Percentiles rank a stretch among this genome's conserved stretches.
Evolutionary conservation across 2,888 invertebrate genomes (phyloP).

Genomic region (Patella caerulea): DNA sequence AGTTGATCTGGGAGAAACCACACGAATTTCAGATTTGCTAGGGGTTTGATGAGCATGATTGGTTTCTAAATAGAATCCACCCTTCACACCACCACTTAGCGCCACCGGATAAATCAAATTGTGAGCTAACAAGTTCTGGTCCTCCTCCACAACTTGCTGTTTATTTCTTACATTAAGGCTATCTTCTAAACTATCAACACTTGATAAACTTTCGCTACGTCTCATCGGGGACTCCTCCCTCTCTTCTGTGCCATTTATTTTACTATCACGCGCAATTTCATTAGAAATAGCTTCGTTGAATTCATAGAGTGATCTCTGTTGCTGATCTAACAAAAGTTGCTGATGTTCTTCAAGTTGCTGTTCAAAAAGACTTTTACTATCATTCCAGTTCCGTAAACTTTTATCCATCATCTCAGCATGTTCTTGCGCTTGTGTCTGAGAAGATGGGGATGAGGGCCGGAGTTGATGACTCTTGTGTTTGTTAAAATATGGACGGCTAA

Average conservation of each 20-base stretch:
- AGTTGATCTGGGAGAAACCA: too few relatives aligned
- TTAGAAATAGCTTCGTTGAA: slow-evolving; percentile 61
- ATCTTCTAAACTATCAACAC: slow-evolving; percentile 60
- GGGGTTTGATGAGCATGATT: neutral
- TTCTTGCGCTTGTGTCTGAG: slow-evolving; percentile 30
- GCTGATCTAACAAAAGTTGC: slow-evolving; percentile 57
- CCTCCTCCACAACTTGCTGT: neutral
- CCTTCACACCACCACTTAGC: neutral
- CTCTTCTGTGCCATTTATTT: slow-evolving; percentile 34
- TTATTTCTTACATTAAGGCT: slow-evolving; percentile 5
- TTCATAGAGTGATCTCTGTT: slow-evolving; percentile 57
- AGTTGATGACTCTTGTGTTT: slow-evolving; percentile 42
- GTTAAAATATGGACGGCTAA: slow-evolving; percentile 53
- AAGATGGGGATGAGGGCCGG: slow-evolving; percentile 29
- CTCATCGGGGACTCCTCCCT: slow-evolving; percentile 23
- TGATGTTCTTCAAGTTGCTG: slow-evolving; percentile 65
- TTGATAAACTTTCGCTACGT: slow-evolving; percentile 54
- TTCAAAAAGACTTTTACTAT: slow-evolving; percentile 65
- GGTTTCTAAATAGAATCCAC: neutral
- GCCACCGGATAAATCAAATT: neutral
- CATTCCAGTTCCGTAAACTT: slow-evolving; percentile 60
- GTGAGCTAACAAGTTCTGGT: neutral
- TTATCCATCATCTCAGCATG: slow-evolving; percentile 52
- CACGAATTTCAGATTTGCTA: too few relatives aligned
- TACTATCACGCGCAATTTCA: slow-evolving; percentile 55